Percentiles rank a stretch among this genome's conserved stretches.
Evolutionary conservation across 2,797 vertebrate species (phyloP).

Genomic region (Pipistrellus nathusii): DNA sequence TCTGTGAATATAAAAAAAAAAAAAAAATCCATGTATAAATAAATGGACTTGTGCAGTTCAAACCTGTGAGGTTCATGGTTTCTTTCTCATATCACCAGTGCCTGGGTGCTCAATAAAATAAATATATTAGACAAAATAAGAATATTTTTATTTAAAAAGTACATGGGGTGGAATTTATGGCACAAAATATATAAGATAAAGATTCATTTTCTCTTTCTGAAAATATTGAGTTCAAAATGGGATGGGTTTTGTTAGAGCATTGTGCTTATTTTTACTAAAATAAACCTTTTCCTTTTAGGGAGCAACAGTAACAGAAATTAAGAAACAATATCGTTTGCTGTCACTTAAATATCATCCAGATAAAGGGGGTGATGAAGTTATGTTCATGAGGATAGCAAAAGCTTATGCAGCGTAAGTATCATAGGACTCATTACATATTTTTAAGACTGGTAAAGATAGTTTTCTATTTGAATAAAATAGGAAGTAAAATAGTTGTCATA

Average conservation of each 20-base stretch:
- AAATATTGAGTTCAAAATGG: conserved; percentile 31
- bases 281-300: conserved; percentile 87
- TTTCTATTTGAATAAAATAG: conserved; percentile 61
- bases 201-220: conserved; percentile 46
- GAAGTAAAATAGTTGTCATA: conserved; percentile 15
- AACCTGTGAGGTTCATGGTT: not conserved
- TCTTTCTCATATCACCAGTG: not conserved
- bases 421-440: not conserved
- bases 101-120: conserved; percentile 53
- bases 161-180: not conserved
- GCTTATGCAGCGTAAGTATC: conserved; percentile 96
- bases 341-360: conserved; percentile 97
- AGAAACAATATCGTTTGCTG: conserved; percentile 96
- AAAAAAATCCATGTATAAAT: not conserved
- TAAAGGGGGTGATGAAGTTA: conserved; percentile 97
- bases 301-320: conserved; percentile 95
- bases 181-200: conserved; percentile 28
- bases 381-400: conserved; percentile 99
- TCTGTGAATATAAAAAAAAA: not conserved
- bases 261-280: conserved; percentile 59
- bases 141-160: conserved; percentile 57
- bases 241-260: conserved; percentile 39
- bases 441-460: not conserved
- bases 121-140: not conserved
- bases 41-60: not conserved